Percentiles rank a stretch among this genome's conserved stretches.
These are phyloP conservation scores for Halcyon malimbica DNA, from an alignment of 2,113 vertebrate genomes.

Conservation along the genomic window DNA sequence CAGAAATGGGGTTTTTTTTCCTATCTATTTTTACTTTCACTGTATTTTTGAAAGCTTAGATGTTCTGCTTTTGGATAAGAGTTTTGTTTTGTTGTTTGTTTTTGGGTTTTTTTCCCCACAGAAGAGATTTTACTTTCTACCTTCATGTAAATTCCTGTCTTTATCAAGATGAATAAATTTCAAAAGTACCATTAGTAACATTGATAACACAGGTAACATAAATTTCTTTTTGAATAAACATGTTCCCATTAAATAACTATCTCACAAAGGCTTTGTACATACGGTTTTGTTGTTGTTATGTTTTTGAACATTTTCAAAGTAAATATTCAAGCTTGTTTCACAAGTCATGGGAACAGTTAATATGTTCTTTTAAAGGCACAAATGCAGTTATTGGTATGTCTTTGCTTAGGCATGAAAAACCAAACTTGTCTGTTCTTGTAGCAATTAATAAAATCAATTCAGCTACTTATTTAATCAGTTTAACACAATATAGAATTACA, in stretches of 20 bases:
- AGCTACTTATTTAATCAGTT: not conserved
- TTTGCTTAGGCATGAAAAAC: not conserved
- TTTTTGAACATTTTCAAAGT: not conserved
- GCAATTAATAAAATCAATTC: not conserved
- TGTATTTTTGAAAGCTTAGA: not conserved
- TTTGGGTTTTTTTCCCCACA: too few relatives aligned
- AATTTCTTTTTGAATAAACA: not conserved
- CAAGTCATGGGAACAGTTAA: fast-evolving
- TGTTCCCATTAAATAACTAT: not conserved
- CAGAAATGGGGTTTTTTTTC: not conserved
- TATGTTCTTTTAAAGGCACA: not conserved
- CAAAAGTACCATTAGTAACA: not conserved
- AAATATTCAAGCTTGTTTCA: not conserved
- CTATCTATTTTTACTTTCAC: not conserved
- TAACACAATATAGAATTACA: not conserved
- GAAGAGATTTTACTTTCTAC: not conserved
- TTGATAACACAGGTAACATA: not conserved
- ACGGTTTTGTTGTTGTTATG: not conserved
- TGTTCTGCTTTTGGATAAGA: not conserved
- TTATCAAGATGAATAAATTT: not conserved
- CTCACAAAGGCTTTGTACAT: not conserved
- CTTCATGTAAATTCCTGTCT: not conserved
- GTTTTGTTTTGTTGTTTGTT: not conserved
- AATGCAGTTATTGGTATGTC: not conserved
- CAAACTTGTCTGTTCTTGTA: not conserved